Evolutionary conservation across 2,113 vertebrate genomes (phyloP).

Genomic region (Barnardius zonarius): DNA sequence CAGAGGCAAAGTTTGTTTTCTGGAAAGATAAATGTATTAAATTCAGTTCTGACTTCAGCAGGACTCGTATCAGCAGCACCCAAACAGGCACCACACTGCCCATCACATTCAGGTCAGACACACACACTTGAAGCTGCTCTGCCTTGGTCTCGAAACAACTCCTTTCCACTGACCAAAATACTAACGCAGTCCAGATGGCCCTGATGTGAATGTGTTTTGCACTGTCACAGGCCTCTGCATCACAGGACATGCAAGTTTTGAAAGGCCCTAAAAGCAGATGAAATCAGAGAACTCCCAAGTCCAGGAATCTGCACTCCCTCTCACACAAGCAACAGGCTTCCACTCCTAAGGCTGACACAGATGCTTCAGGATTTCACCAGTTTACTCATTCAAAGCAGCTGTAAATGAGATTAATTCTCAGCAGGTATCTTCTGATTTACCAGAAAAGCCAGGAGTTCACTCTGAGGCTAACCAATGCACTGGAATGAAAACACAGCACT

Average conservation of each 20-base stretch:
- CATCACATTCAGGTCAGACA: background rate
- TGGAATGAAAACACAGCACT: background rate
- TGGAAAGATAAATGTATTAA: background rate
- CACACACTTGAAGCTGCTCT: background rate
- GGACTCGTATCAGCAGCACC: background rate
- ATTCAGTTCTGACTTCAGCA: background rate
- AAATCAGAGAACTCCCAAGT: background rate
- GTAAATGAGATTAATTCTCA: slow-evolving; percentile 53
- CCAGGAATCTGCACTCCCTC: background rate
- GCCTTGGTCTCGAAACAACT: background rate
- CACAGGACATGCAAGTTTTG: background rate
- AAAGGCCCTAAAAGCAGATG: background rate
- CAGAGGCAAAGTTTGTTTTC: background rate
- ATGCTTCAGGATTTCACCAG: background rate
- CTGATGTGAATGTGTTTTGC: rapidly evolving
- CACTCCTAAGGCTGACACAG: background rate
- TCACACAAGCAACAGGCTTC: background rate
- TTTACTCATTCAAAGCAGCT: slow-evolving; percentile 24
- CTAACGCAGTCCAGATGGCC: background rate
- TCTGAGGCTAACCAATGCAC: background rate
- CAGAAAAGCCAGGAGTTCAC: slow-evolving; percentile 18
- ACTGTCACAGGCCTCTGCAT: background rate
- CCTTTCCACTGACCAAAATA: background rate
- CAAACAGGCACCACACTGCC: background rate
- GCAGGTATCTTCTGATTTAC: slow-evolving; percentile 21